A percentile compares a stretch with the other conserved stretches of the same genome.
Conservation (phyloP, 2,797 vertebrate species). For the Brachyalestes nurse region DNA sequence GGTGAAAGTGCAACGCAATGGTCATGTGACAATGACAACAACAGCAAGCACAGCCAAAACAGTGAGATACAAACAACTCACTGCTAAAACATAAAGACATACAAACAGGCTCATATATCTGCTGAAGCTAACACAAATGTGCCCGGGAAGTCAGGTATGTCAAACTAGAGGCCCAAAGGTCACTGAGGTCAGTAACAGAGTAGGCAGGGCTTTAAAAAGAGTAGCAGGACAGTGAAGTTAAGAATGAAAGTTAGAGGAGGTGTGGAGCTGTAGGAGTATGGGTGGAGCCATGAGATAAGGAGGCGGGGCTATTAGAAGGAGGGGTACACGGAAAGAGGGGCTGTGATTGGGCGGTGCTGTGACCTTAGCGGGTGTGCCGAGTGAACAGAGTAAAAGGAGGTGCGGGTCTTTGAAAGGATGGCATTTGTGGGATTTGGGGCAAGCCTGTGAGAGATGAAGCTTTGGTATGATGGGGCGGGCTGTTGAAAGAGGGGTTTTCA, state of each 20-base stretch:
- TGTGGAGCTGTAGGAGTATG: neutral
- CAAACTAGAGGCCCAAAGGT: neutral
- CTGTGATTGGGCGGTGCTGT: too few species aligned
- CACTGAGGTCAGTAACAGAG: too few species aligned
- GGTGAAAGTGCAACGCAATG: conserved; percentile 4
- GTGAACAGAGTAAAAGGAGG: too few species aligned
- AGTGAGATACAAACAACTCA: conserved; percentile 45
- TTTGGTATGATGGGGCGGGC: too few species aligned
- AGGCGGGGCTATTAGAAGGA: neutral
- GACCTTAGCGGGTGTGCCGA: too few species aligned
- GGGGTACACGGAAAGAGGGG: neutral
- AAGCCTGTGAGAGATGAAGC: too few species aligned
- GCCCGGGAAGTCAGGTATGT: neutral
- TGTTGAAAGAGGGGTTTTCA: too few species aligned
- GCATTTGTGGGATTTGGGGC: too few species aligned
- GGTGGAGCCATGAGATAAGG: neutral
- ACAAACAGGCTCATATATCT: neutral
- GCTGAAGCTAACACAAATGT: too few species aligned
- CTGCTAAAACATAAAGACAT: conserved; percentile 36
- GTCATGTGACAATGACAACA: conserved; percentile 19
- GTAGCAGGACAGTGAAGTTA: neutral
- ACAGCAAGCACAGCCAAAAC: conserved; percentile 23
- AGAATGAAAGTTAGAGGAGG: neutral
- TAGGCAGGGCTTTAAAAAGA: too few species aligned
- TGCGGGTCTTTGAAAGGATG: too few species aligned